These are phyloP conservation scores for Corydoras sp. DNA, from an alignment of 2,113 vertebrate species.

Conservation along the genomic window DNA sequence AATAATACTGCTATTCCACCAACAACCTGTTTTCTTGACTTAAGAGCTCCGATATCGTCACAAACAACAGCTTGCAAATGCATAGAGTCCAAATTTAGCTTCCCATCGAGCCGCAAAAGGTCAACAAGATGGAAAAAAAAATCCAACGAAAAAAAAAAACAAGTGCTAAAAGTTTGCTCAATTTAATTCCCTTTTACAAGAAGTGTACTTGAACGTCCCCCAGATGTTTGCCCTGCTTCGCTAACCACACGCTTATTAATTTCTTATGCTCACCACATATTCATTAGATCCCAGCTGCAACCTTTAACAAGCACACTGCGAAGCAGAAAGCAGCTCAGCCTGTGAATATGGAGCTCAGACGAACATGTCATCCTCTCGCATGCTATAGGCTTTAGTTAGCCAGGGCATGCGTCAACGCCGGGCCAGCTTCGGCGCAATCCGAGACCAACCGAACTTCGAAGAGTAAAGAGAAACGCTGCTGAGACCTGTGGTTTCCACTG, in stretches of 20 bases:
- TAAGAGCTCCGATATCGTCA: slow-evolving; percentile 30
- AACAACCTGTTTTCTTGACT: slow-evolving; percentile 33
- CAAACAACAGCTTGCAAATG: slow-evolving; percentile 7
- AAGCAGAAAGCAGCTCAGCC: slow-evolving; percentile 36
- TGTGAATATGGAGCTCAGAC: slow-evolving; percentile 9
- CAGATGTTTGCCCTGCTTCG: slow-evolving; percentile 37
- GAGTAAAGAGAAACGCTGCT: slow-evolving; percentile 25
- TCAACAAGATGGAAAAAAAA: not conserved
- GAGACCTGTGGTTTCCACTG: slow-evolving; percentile 29
- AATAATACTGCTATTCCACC: slow-evolving; percentile 34
- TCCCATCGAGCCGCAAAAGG: slow-evolving; percentile 3
- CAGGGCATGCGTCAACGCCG: too few relatives aligned
- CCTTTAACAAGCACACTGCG: slow-evolving; percentile 42
- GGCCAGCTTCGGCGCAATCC: too few relatives aligned
- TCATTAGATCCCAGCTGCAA: slow-evolving; percentile 43
- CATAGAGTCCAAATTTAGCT: slow-evolving; percentile 15
- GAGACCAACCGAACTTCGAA: not conserved
- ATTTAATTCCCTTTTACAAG: slow-evolving; percentile 26
- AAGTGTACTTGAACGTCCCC: slow-evolving; percentile 16
- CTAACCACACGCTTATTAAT: slow-evolving; percentile 43
- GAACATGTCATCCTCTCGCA: slow-evolving; percentile 23
- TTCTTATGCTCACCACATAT: slow-evolving; percentile 29
- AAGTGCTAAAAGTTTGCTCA: slow-evolving; percentile 5
- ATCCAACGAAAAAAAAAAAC: too few relatives aligned
- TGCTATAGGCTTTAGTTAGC: not conserved